Evolutionary conservation across 2,888 invertebrate species (phyloP), one percentile per base, ranked within the genome.

Genomic region (Hartigia nigra): DNA sequence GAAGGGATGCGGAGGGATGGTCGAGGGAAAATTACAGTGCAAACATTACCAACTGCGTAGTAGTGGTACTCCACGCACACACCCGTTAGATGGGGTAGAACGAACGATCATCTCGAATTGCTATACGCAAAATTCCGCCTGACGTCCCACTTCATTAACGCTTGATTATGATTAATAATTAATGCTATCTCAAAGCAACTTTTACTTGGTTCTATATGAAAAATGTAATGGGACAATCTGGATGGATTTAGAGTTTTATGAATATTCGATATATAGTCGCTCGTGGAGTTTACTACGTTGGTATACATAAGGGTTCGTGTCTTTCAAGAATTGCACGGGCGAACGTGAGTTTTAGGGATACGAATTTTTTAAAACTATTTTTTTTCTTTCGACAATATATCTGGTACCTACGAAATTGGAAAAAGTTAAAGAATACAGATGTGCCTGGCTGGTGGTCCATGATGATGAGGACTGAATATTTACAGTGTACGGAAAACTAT

Each of bases 21-120:
- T 79, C 77, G 79, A 69, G 86, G 87, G 87, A 84, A 89, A 90
- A 90, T 90, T 90, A 90, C 90, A 90, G 88, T 88, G 89, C 89
- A 90, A 90, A 90, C 89, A 90, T 87, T 87, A 86, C 83, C 84
- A 83, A 83, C 82, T 72, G 23, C 55, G 55, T 55, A 23, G 39
- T 39, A 39, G 55, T 55, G 23, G 23, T 55, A 55, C 55, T 55
- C 23, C 23, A 55, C 23, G 55, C 23, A 23, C 55, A 23, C 55
- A 55, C 23, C 55, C 55, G 55, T 55, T 55, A 55, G 23, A 55
- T 55, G 55, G 55, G 55, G 23, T 55, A 14, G 23, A 55, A 55
- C 55, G 55, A 55, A 55, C 55, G 55, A 55, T 55, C 55, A 55
- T 55, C 55, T 55, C 55, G 55, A 55, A 55, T 55, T 55, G 55